phyloP scores from a whole-genome alignment of 2,888 invertebrate genomes.

The Mellilla xanthometata region DNA sequence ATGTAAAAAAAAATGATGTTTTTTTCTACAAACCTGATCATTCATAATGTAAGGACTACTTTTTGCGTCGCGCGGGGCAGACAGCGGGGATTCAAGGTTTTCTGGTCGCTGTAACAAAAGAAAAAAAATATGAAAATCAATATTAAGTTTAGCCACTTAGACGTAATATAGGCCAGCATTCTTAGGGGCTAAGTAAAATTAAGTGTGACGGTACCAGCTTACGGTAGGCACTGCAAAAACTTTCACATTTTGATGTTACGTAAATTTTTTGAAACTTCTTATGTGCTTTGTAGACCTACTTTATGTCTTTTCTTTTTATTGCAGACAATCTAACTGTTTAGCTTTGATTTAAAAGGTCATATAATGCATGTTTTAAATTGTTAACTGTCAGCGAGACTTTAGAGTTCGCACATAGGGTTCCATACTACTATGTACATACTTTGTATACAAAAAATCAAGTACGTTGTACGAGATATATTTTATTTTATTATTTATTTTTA shows the following conservation, averaged over 20 bases:
- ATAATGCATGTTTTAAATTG: too few relatives aligned
- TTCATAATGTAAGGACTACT: conserved; percentile 88
- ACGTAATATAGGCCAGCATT: conserved; percentile 16
- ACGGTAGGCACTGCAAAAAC: conserved; percentile 19
- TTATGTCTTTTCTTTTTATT: conserved; percentile 6
- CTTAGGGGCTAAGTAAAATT: conserved; percentile 11
- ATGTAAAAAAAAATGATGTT: too few relatives aligned
- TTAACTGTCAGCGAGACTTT: too few relatives aligned
- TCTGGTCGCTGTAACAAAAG: conserved; percentile 88
- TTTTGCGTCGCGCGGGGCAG: conserved; percentile 86
- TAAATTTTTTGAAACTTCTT: conserved; percentile 18
- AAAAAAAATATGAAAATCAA: conserved; percentile 28
- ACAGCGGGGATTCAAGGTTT: conserved; percentile 88
- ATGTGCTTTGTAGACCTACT: conserved; percentile 5
- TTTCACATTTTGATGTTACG: conserved; percentile 25
- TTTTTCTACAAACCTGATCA: conserved; percentile 84
- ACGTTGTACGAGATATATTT: too few relatives aligned
- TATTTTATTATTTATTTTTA: too few relatives aligned
- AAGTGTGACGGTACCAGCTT: conserved; percentile 20
- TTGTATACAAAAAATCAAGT: too few relatives aligned
- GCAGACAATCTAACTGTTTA: too few relatives aligned
- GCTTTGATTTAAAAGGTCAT: too few relatives aligned
- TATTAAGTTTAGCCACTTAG: conserved; percentile 3
- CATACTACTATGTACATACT: too few relatives aligned
- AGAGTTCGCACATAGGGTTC: too few relatives aligned